Evolutionary conservation across 2,888 invertebrate species (phyloP).

Genomic region (Seira ritae): DNA sequence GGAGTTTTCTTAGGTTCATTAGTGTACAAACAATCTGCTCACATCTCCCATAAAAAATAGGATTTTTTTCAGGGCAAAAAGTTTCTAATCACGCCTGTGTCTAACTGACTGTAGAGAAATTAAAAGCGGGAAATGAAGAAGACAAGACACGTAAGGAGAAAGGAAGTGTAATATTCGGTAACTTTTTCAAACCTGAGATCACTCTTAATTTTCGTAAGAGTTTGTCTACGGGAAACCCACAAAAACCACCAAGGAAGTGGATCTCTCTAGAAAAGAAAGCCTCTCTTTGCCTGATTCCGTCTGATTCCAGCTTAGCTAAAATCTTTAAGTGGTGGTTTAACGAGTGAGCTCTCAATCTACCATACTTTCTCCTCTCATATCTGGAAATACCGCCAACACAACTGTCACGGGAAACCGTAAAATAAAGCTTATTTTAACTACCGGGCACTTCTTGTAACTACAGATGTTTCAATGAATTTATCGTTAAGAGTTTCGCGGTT

Average conservation of each 20-base stretch:
- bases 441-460: not conserved
- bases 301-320: not conserved
- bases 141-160: not conserved
- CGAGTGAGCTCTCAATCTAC: not conserved
- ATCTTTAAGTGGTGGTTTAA: not conserved
- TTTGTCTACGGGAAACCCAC: constrained; percentile 40
- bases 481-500: constrained; percentile 31
- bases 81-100: not conserved
- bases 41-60: not conserved
- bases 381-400: not conserved
- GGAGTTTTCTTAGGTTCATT: constrained; percentile 1
- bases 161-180: constrained; percentile 7
- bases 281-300: too few relatives aligned
- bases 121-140: not conserved
- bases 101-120: not conserved
- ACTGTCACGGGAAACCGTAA: not conserved
- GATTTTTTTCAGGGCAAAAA: not conserved
- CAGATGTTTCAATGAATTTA: constrained; percentile 19
- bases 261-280: not conserved
- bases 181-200: constrained; percentile 24
- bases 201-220: constrained; percentile 51
- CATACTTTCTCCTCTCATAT: not conserved
- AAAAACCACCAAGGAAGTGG: constrained; percentile 51
- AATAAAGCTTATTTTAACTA: constrained; percentile 4
- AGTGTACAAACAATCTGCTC: not conserved